These are phyloP conservation scores for Tetragonisca angustula DNA, from an alignment of 2,888 invertebrate species.

Conservation along the genomic window DNA sequence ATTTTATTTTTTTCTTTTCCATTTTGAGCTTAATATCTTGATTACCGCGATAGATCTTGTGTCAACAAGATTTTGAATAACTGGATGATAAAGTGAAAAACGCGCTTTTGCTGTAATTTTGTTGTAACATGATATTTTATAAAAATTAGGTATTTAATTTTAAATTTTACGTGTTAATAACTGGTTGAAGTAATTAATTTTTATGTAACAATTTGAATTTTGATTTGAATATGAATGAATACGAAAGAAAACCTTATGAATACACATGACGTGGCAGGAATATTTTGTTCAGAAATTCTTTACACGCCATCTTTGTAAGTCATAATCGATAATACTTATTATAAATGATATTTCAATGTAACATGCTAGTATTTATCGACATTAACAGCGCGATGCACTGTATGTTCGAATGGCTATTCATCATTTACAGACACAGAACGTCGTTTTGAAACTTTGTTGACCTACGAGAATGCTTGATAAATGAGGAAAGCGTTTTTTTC, in stretches of 20 bases:
- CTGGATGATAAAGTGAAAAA: too few relatives aligned
- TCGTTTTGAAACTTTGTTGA: slow-evolving; percentile 6
- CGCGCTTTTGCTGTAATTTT: too few relatives aligned
- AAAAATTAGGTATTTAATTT: too few relatives aligned
- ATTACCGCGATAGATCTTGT: too few relatives aligned
- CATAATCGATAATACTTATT: slow-evolving; percentile 8
- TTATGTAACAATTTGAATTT: not conserved
- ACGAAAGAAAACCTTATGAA: not conserved
- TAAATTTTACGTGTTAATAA: not conserved
- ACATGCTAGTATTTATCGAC: slow-evolving; percentile 23
- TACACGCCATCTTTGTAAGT: not conserved
- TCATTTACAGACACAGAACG: slow-evolving; percentile 2
- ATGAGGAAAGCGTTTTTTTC: slow-evolving; percentile 1
- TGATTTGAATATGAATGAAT: not conserved
- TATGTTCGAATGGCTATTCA: slow-evolving; percentile 10
- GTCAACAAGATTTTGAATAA: too few relatives aligned
- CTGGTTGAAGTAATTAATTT: not conserved
- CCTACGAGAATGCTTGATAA: slow-evolving; percentile 3
- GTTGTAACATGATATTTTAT: too few relatives aligned
- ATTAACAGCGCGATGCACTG: not conserved
- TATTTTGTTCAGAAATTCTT: slow-evolving; percentile 1
- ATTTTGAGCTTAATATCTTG: not conserved
- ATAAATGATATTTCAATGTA: slow-evolving; percentile 23
- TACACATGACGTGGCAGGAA: not conserved
- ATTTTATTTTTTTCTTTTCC: not conserved